phyloP scores from a whole-genome alignment of 2,888 invertebrate genomes.

The Dimorphilus gyrociliatus region DNA sequence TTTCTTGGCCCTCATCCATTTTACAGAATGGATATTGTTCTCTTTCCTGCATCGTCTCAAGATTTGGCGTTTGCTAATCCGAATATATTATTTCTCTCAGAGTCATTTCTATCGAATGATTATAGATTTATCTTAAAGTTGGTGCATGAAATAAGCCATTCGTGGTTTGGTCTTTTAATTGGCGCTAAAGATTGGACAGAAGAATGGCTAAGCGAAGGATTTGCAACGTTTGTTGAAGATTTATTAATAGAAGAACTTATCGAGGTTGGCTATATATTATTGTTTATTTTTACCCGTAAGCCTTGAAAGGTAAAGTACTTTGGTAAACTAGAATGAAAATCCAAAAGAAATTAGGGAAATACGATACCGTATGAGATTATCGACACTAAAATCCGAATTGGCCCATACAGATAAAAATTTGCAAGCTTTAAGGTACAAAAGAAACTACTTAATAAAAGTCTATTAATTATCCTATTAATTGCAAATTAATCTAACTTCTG shows the following conservation, averaged over 20 bases:
- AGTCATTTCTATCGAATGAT: slow-evolving; percentile 27
- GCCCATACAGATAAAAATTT: background rate
- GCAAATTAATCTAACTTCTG: background rate
- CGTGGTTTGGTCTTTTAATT: slow-evolving; percentile 39
- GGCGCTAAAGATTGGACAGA: slow-evolving; percentile 40
- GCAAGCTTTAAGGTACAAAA: background rate
- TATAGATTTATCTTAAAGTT: slow-evolving; percentile 23
- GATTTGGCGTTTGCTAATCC: slow-evolving; percentile 20
- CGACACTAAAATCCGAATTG: too few relatives aligned
- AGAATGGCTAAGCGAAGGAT: slow-evolving; percentile 41
- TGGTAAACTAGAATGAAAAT: slow-evolving; percentile 8
- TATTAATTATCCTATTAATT: background rate
- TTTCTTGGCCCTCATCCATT: slow-evolving; percentile 35
- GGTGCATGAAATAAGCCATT: slow-evolving; percentile 38
- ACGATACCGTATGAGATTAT: too few relatives aligned
- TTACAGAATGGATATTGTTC: slow-evolving; percentile 29
- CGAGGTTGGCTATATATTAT: slow-evolving; percentile 10
- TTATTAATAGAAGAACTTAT: slow-evolving; percentile 23
- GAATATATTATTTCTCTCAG: slow-evolving; percentile 34
- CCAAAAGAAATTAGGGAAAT: slow-evolving; percentile 9
- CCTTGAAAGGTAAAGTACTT: slow-evolving; percentile 4
- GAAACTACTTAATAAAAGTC: slow-evolving; percentile 1
- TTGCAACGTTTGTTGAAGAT: slow-evolving; percentile 39
- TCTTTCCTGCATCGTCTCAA: slow-evolving; percentile 22
- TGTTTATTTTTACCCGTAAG: background rate